Percentiles rank a stretch among this genome's conserved stretches.
phyloP scores from a whole-genome alignment of 2,113 vertebrate genomes.

The Poecilia latipinna region DNA sequence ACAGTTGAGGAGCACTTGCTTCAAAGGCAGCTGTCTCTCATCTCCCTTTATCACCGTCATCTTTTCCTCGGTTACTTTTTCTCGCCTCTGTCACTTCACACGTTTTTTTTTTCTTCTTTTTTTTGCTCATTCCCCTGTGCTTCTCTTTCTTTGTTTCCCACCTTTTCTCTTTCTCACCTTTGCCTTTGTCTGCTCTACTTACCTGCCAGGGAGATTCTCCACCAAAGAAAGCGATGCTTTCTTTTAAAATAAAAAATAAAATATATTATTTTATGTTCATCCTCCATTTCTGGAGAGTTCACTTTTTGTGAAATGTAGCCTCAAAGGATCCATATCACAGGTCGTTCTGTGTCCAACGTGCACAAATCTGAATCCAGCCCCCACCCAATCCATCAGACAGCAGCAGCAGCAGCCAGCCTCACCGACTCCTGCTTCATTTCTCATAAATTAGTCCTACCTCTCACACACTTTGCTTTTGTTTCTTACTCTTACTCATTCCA shows the following conservation, averaged over 20 bases:
- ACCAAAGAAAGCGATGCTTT: slow-evolving; percentile 52
- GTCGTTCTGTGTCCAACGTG: slow-evolving; percentile 62
- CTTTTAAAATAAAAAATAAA: not conserved
- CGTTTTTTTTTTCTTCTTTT: slow-evolving; percentile 33
- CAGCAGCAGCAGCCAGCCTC: slow-evolving; percentile 55
- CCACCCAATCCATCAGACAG: slow-evolving; percentile 70
- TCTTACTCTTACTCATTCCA: slow-evolving; percentile 75
- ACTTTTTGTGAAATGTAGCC: slow-evolving; percentile 61
- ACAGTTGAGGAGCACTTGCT: slow-evolving; percentile 60
- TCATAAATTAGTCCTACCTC: slow-evolving; percentile 77
- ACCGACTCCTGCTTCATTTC: slow-evolving; percentile 68
- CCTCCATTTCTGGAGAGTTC: slow-evolving; percentile 64
- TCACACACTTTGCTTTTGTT: slow-evolving; percentile 76
- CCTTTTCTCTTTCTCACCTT: slow-evolving; percentile 59
- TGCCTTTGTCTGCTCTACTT: slow-evolving; percentile 49
- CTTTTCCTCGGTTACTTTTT: slow-evolving; percentile 54
- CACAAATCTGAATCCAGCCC: slow-evolving; percentile 36
- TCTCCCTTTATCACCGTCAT: slow-evolving; percentile 64
- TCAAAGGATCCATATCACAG: slow-evolving; percentile 69
- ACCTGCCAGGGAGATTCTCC: slow-evolving; percentile 56
- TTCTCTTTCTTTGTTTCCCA: slow-evolving; percentile 47
- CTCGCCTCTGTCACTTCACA: slow-evolving; percentile 67
- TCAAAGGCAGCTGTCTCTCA: slow-evolving; percentile 69
- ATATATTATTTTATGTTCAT: slow-evolving; percentile 55
- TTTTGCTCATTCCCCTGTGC: slow-evolving; percentile 50